phyloP scores from a whole-genome alignment of 2,888 invertebrate species.

The Pteria penguin region DNA sequence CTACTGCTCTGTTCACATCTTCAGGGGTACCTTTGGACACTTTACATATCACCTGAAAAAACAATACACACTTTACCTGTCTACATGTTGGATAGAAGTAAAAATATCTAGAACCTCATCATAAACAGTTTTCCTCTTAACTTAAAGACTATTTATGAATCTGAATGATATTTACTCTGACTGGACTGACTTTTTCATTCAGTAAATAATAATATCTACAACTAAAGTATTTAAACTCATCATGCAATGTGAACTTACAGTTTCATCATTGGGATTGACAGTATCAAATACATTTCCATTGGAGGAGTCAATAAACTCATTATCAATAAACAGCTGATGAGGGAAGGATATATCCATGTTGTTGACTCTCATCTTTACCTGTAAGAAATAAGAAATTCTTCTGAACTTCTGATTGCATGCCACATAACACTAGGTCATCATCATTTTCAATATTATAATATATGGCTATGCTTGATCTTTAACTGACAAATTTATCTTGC shows the following conservation, averaged over 20 bases:
- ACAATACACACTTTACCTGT: too few species aligned
- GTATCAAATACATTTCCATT: constrained; percentile 84
- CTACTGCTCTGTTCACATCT: constrained; percentile 93
- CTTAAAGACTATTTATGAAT: not conserved
- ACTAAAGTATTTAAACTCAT: too few species aligned
- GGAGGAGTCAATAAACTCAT: constrained; percentile 89
- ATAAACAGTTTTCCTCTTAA: too few species aligned
- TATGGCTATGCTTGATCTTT: too few species aligned
- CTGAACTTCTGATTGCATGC: too few species aligned
- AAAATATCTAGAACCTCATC: too few species aligned
- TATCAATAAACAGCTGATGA: constrained; percentile 94
- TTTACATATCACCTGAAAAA: constrained; percentile 79
- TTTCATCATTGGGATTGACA: constrained; percentile 93
- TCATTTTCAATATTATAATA: too few species aligned
- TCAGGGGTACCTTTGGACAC: constrained; percentile 86
- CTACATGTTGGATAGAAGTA: too few species aligned
- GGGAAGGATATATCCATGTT: constrained; percentile 92
- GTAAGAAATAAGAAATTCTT: constrained; percentile 25
- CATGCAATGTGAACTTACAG: too few species aligned
- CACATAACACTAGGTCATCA: too few species aligned
- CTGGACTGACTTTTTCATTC: not conserved
- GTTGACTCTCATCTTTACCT: constrained; percentile 87
- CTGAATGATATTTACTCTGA: not conserved
- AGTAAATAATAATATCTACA: too few species aligned
- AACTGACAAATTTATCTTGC: too few species aligned